Evolutionary conservation across 2,888 invertebrate species (phyloP).

Genomic region (Cyrtodaria siliqua): DNA sequence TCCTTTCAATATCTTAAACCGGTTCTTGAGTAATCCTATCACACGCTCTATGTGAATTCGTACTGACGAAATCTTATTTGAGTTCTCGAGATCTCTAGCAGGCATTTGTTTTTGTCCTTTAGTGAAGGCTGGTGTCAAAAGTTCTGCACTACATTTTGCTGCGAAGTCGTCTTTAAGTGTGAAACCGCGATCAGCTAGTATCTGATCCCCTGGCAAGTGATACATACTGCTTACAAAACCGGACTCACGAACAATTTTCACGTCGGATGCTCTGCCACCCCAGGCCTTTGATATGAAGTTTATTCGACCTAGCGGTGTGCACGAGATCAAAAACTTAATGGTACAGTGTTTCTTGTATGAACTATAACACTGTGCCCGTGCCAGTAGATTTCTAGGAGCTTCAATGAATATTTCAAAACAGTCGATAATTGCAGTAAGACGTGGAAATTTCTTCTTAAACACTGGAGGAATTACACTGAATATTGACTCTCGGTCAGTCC

Average conservation of each 20-base stretch:
- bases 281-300: constrained; percentile 58
- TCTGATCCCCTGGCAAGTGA: too few species aligned
- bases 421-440: constrained; percentile 23
- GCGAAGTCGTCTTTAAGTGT: constrained; percentile 62
- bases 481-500: too few species aligned
- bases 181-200: constrained; percentile 62
- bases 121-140: constrained; percentile 54
- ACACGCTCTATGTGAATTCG: constrained; percentile 65
- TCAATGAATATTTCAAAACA: constrained; percentile 40
- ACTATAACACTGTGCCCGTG: not conserved
- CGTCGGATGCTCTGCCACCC: constrained; percentile 63
- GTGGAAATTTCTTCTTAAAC: constrained; percentile 11
- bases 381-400: constrained; percentile 5
- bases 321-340: constrained; percentile 24
- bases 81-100: constrained; percentile 53
- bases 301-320: constrained; percentile 39
- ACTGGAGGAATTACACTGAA: constrained; percentile 6
- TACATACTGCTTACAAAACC: too few species aligned
- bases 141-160: constrained; percentile 38
- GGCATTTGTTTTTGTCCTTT: constrained; percentile 56
- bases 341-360: constrained; percentile 20
- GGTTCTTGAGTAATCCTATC: constrained; percentile 61
- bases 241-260: too few species aligned
- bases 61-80: constrained; percentile 42
- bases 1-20: constrained; percentile 55